Conservation (phyloP, 2,888 invertebrate species). For the Bugula neritina region DNA sequence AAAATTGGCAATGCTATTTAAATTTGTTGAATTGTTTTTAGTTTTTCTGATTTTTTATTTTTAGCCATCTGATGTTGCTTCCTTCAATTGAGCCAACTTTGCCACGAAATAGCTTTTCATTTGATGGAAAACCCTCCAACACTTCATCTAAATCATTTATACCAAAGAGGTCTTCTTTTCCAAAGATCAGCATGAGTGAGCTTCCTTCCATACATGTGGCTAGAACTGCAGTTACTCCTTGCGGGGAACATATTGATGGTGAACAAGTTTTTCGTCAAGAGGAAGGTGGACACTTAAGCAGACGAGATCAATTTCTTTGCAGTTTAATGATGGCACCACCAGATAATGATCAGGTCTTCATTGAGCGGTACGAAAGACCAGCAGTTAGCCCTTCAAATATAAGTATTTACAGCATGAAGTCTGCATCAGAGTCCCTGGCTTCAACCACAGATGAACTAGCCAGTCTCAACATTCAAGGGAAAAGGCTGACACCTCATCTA, state of each 20-base stretch:
- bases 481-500: neutral
- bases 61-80: neutral
- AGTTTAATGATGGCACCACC: neutral
- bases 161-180: neutral
- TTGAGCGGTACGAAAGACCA: neutral
- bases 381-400: neutral
- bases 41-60: too few species aligned
- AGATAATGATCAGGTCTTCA: neutral
- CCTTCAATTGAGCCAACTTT: neutral
- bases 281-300: neutral
- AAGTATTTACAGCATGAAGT: neutral
- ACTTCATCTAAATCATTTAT: neutral
- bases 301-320: conserved; percentile 3
- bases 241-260: neutral
- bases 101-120: neutral
- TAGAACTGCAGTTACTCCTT: neutral
- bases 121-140: neutral
- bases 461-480: neutral
- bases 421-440: neutral
- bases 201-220: conserved; percentile 8
- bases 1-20: too few species aligned
- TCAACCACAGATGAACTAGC: neutral
- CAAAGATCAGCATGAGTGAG: conserved; percentile 18
- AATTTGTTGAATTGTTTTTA: too few species aligned
- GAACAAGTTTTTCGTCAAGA: neutral